Percentiles rank a stretch among this genome's conserved stretches.
Conservation (phyloP, 2,113 vertebrate species). For the Aramus guarauna region DNA sequence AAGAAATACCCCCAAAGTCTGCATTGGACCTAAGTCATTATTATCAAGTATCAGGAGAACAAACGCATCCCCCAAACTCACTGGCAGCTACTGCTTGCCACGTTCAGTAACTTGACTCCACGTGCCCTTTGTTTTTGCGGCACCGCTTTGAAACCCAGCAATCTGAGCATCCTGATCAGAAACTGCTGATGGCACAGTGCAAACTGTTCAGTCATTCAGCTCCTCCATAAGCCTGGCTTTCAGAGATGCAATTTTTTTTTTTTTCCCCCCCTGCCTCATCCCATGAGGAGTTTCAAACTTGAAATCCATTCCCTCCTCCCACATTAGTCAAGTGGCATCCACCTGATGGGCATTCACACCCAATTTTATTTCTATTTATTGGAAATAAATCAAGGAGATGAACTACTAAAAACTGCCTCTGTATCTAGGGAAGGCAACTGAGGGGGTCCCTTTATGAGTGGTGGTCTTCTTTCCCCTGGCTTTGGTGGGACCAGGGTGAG, state of each 20-base stretch:
- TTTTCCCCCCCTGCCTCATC: neutral
- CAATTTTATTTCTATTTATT: neutral
- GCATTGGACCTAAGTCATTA: neutral
- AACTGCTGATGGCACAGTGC: neutral
- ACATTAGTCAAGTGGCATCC: too few species aligned
- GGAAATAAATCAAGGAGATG: neutral
- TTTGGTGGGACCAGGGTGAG: neutral
- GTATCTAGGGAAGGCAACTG: neutral
- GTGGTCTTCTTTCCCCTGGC: neutral
- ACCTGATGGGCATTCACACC: neutral
- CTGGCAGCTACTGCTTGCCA: neutral
- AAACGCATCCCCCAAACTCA: neutral
- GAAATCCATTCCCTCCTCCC: neutral
- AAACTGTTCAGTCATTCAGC: neutral
- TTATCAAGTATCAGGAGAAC: too few species aligned
- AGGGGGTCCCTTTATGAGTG: neutral
- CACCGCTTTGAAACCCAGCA: neutral
- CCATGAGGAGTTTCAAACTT: neutral
- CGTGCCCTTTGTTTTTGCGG: neutral
- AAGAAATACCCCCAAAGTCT: neutral
- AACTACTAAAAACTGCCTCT: neutral
- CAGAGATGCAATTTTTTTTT: neutral
- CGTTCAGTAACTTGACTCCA: neutral
- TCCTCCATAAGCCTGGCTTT: neutral
- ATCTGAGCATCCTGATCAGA: neutral